These are phyloP conservation scores for Epicauta chinensis DNA, from an alignment of 1,140 invertebrate species.

Conservation along the genomic window DNA sequence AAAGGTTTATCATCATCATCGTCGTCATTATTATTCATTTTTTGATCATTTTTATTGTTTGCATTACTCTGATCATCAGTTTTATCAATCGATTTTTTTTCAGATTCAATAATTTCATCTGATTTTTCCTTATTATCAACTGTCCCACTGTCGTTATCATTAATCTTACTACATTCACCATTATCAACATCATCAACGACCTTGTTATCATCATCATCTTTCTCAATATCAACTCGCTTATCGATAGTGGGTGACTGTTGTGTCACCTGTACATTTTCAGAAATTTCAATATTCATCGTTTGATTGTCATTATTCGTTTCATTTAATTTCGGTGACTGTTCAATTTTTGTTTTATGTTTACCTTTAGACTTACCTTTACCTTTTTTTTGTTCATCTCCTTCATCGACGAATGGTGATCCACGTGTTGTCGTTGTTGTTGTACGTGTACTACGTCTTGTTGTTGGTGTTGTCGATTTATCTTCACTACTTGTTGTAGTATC, in stretches of 20 bases:
- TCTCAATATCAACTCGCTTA: conserved; percentile 25
- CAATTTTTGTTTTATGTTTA: conserved; percentile 39
- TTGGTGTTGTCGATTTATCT: conserved; percentile 18
- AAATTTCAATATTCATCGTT: conserved; percentile 31
- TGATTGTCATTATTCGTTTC: conserved; percentile 29
- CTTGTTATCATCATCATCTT: conserved; percentile 10
- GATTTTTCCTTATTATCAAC: conserved; percentile 1
- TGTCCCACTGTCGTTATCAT: not conserved
- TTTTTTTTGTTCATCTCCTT: conserved; percentile 31
- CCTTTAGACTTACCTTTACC: conserved; percentile 42
- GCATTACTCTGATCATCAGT: not conserved
- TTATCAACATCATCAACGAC: conserved; percentile 11
- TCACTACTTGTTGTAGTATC: conserved; percentile 13
- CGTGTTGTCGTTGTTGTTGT: not conserved
- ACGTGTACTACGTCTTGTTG: conserved; percentile 15
- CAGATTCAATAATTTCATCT: not conserved
- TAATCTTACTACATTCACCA: conserved; percentile 7
- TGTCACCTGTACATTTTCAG: conserved; percentile 40
- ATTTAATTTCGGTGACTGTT: conserved; percentile 24
- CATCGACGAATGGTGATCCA: conserved; percentile 24
- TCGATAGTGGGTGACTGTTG: conserved; percentile 36
- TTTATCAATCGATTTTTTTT: conserved; percentile 3
- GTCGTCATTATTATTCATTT: not conserved
- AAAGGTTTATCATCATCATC: not conserved
- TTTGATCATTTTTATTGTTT: not conserved